Evolutionary conservation across 2,888 invertebrate genomes (phyloP), one percentile per base, ranked within the genome.

Genomic region (Isotomurus palustris): DNA sequence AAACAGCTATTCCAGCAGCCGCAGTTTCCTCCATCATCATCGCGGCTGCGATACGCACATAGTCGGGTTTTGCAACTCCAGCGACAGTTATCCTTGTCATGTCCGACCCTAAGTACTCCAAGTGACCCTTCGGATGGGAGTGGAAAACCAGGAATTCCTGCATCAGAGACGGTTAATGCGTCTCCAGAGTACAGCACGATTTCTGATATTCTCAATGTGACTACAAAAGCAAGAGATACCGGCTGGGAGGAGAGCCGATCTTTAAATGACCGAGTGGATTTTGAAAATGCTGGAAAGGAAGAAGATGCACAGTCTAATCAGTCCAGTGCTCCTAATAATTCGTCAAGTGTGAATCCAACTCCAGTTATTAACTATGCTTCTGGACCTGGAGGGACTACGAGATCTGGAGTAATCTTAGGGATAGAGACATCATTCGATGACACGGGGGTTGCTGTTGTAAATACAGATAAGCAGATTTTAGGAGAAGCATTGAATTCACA

Each of bases 391-490:
- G 62, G 62, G 3, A 43, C 27, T 1, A 56, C 56, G 12, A 61
- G 50, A 29, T 50, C 59, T 1, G 67, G 70, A 2, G 52, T 69
- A 3, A 65, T 96, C 53, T 77, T 96, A 67, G 96, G 96, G 5
- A 95, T 97, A 71, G 97, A 97, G 81, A 93, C 94, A 3, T 95
- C 95, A 62, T 97, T 95, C 74, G 96, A 97, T 79, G 97, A 97
- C 75, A 97, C 96, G 1, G 95, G 88, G 73, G 95, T 92, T 43
- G 79, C 92, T 40, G 79, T 97, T 64, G 84, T 97, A 6, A 82
- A 88, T 75, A 79, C 78, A 21, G 73, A 80, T 56, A 87, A 89
- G 27, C 78, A 79, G 60, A 79, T 95, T 69, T 74, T 91, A 44
- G 89, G 91, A 10, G 90, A 96, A 77, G 81, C 85, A 29, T 76